Conservation (phyloP, 2,113 vertebrate species). For the Heteronetta atricapilla region DNA sequence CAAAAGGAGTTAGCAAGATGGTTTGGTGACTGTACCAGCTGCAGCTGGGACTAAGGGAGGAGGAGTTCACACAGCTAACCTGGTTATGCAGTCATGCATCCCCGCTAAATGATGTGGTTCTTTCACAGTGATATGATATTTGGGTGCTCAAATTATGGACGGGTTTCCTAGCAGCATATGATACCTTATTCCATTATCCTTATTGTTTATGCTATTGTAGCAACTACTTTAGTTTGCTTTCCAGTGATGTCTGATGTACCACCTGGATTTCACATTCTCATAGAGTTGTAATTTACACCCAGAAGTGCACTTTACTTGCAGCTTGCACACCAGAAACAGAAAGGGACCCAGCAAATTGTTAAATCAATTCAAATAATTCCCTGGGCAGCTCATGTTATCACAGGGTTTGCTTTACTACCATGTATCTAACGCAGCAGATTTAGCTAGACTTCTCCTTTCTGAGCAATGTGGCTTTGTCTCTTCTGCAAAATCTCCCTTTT, state of each 20-base stretch:
- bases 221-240: not conserved
- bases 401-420: not conserved
- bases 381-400: not conserved
- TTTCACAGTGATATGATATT: not conserved
- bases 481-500: constrained; percentile 40
- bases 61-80: not conserved
- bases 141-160: not conserved
- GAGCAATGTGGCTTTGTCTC: constrained; percentile 18
- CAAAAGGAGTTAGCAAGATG: not conserved
- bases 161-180: not conserved
- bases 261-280: not conserved
- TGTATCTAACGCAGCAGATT: constrained; percentile 29
- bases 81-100: not conserved
- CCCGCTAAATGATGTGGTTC: not conserved
- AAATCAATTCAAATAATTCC: not conserved
- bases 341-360: not conserved
- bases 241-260: not conserved
- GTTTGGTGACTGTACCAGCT: not conserved
- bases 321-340: constrained; percentile 67
- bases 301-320: constrained; percentile 71
- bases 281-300: constrained; percentile 17
- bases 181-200: not conserved
- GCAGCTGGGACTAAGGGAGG: not conserved
- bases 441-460: constrained; percentile 37
- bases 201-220: not conserved